Percentiles rank a stretch among this genome's conserved stretches.
These are phyloP conservation scores for Holothuria scabra DNA, from an alignment of 53 echinoderm and acorn worm species.

Conservation along the genomic window DNA sequence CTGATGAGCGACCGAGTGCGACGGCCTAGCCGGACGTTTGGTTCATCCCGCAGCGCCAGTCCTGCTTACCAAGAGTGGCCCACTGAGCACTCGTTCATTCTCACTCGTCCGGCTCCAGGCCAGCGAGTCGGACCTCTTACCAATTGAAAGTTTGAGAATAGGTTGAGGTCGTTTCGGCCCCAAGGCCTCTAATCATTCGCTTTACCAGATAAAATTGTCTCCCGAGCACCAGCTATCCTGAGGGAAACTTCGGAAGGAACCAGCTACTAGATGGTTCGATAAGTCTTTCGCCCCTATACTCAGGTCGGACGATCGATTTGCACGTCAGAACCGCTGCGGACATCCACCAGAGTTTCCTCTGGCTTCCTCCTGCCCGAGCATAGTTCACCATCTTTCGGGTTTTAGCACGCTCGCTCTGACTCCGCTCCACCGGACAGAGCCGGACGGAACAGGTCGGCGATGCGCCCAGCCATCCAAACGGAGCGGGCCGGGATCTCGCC, in stretches of 20 bases:
- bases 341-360: conserved; percentile 90
- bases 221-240: conserved; percentile 73
- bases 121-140: conserved; percentile 74
- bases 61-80: conserved; percentile 81
- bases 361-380: conserved; percentile 72
- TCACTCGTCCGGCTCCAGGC: conserved; percentile 45
- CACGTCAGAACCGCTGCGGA: conserved; percentile 92
- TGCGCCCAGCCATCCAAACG: conserved; percentile 57
- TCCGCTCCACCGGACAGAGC: conserved; percentile 55
- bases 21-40: conserved; percentile 58
- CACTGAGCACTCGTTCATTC: conserved; percentile 64
- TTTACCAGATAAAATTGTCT: conserved; percentile 74
- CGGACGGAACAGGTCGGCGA: conserved; percentile 61
- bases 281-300: conserved; percentile 89
- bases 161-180: conserved; percentile 70
- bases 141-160: conserved; percentile 88
- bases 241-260: conserved; percentile 86
- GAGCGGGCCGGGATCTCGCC: conserved; percentile 70
- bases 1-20: conserved; percentile 60
- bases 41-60: conserved; percentile 73
- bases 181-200: conserved; percentile 81
- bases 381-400: conserved; percentile 80
- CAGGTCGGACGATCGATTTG: conserved; percentile 88
- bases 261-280: conserved; percentile 93
- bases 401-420: conserved; percentile 67